phyloP scores from a whole-genome alignment of 2,888 invertebrate species.

The Andrena dorsata region DNA sequence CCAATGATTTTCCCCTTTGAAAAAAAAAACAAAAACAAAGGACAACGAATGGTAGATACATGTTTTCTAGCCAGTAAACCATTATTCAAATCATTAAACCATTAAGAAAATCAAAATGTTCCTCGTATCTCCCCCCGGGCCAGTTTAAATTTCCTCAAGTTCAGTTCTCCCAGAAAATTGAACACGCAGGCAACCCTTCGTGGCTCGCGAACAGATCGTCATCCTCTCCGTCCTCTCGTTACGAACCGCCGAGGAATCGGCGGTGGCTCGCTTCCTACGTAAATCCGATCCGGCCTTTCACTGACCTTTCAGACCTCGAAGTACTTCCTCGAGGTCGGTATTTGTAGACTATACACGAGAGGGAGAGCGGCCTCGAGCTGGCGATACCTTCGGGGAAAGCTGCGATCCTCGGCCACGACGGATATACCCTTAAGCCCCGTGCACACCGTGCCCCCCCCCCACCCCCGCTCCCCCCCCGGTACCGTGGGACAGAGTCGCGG shows the following conservation, averaged over 20 bases:
- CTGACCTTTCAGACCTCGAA: conserved; percentile 77
- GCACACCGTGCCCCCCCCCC: conserved; percentile 33
- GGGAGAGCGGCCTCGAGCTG: conserved; percentile 40
- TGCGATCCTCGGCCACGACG: conserved; percentile 41
- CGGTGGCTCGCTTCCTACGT: conserved; percentile 64
- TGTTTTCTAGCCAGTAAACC: too few species aligned
- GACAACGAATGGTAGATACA: too few species aligned
- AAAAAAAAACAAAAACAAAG: too few species aligned
- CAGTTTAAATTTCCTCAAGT: too few species aligned
- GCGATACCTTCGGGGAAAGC: conserved; percentile 69
- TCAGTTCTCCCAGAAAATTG: too few species aligned
- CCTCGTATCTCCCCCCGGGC: too few species aligned
- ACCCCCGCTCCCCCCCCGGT: too few species aligned
- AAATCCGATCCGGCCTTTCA: conserved; percentile 76
- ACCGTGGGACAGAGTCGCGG: conserved; percentile 53
- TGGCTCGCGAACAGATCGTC: not conserved
- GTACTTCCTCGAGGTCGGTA: conserved; percentile 73
- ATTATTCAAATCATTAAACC: too few species aligned
- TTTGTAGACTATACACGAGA: conserved; percentile 43
- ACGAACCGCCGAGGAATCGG: conserved; percentile 31
- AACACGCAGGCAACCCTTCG: too few species aligned
- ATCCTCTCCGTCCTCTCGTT: conserved; percentile 1
- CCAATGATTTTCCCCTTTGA: too few species aligned
- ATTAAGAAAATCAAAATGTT: too few species aligned
- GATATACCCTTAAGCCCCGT: conserved; percentile 53